Conservation (phyloP, 2,113 vertebrate species). For the Pachycephala philippinensis region DNA sequence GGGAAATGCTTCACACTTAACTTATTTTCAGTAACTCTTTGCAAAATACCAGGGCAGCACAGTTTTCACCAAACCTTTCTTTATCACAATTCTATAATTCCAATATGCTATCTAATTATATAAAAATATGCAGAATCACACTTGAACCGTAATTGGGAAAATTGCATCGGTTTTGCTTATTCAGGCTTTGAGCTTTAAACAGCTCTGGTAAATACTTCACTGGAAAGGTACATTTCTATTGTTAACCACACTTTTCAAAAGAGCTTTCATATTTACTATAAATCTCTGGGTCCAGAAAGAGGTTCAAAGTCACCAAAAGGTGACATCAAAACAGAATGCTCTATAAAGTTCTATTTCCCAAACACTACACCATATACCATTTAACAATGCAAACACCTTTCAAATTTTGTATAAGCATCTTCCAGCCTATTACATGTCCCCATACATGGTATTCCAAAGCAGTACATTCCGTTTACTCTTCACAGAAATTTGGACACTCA, state of each 20-base stretch:
- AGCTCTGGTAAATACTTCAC: background rate
- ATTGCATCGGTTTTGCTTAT: slow-evolving; percentile 23
- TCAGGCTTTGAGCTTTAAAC: slow-evolving; percentile 15
- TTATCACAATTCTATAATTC: slow-evolving; percentile 29
- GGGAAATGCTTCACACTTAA: slow-evolving; percentile 52
- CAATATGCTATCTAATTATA: slow-evolving; percentile 41
- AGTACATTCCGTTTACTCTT: background rate
- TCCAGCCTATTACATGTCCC: background rate
- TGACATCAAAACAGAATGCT: background rate
- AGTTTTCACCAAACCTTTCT: slow-evolving; percentile 27
- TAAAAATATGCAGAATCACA: slow-evolving; percentile 42
- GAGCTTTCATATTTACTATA: background rate
- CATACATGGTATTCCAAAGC: background rate
- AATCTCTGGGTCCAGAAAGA: background rate
- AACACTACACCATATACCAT: background rate
- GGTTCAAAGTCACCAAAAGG: background rate
- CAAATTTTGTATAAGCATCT: background rate
- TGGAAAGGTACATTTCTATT: background rate
- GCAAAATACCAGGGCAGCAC: slow-evolving; percentile 18
- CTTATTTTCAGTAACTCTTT: slow-evolving; percentile 50
- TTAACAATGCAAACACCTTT: background rate
- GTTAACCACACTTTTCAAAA: background rate
- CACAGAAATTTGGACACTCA: background rate
- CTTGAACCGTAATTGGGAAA: background rate
- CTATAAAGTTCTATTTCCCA: background rate